Conservation (phyloP, 2,797 vertebrate genomes). For the Strix occidentalis region DNA sequence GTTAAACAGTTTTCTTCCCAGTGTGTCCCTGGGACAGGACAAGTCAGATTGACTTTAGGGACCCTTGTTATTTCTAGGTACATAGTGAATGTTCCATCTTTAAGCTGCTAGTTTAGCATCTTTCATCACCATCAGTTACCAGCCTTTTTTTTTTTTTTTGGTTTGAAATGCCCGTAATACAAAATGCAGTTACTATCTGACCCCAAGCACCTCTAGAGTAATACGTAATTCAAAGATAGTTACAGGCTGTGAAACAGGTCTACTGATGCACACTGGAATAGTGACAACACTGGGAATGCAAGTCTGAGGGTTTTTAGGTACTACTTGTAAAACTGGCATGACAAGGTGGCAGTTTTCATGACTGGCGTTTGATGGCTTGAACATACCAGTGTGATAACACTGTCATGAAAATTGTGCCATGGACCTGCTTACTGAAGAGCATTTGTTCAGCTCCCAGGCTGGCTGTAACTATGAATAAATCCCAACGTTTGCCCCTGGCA, state of each 20-base stretch:
- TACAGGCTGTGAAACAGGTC: constrained; percentile 2
- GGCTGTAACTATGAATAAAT: neutral
- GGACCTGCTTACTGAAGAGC: neutral
- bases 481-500: neutral
- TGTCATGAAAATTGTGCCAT: neutral
- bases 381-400: neutral
- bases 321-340: neutral
- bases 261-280: neutral
- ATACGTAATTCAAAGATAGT: neutral
- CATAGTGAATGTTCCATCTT: neutral
- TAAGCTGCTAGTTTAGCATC: neutral
- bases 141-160: neutral
- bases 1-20: neutral
- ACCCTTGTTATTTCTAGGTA: neutral
- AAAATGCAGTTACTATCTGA: neutral
- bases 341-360: neutral
- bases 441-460: neutral
- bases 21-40: neutral
- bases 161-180: neutral
- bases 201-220: neutral
- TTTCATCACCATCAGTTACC: neutral
- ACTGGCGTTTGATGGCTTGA: neutral
- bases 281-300: neutral
- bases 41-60: neutral
- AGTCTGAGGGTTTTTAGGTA: neutral